Evolutionary conservation across 2,888 invertebrate species (phyloP), one percentile per base, ranked within the genome.

Genomic region (Monochamus alternatus): DNA sequence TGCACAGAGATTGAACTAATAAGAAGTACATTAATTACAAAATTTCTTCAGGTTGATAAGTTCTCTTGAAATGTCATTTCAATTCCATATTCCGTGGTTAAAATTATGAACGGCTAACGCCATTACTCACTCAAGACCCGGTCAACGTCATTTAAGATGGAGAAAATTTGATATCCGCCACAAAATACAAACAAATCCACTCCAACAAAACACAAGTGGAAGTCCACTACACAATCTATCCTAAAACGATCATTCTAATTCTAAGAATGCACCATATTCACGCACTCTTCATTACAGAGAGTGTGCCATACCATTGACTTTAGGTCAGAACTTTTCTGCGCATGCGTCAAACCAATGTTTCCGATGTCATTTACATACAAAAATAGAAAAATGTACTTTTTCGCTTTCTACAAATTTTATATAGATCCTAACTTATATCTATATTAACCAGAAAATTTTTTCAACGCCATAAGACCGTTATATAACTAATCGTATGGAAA

Each of bases 301-400:
- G 78, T 84, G 83, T 84, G 81, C 81, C 81, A 81, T 82, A 81
- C 80, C 82, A 84, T 82, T 82, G 82, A 83, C 83, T 83, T 83
- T 83, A 77, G 81, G 82, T 82, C 83, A 82, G 79, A 81, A 75
- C 73, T 79, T 71, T 62, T 65, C 43, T 74, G 78, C 75, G 80
- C 82, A 81, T 81, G 84, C 82, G 81, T 75, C 64, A 44, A 59
- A 75, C 66, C 38, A 68, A 70, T 75, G 76, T 80, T 81, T 80
- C 80, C 80, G 81, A 80, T 82, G 79, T 81, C 82, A 82, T 75
- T 81, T 79, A 60, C 74, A 69, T 69, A 59, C 59, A 47, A 31
- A 69, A 69, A 68, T 68, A 68, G 58, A 58, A 68, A 68, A 68
- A 69, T 12, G 4, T n/a, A 44, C 30, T 47, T 69, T 59, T 51